Evolutionary conservation across 2,113 vertebrate genomes (phyloP).

Genomic region (Irena cyanogastra): DNA sequence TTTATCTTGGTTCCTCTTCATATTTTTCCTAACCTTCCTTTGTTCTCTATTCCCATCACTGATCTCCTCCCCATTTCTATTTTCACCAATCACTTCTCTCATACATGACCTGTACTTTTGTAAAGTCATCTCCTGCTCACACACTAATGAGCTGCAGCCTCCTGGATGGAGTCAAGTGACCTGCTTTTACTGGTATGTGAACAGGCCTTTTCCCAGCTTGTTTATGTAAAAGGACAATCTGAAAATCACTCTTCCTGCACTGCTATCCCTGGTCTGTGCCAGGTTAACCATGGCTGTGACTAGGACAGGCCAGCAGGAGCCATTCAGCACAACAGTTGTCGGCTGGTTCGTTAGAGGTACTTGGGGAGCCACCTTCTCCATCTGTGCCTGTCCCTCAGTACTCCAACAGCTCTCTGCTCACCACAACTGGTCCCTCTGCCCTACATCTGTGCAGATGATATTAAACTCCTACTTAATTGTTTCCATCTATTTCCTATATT

Average conservation of each 20-base stretch:
- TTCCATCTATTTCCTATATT: neutral
- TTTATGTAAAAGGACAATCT: neutral
- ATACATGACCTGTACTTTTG: neutral
- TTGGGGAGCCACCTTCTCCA: neutral
- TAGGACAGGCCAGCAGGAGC: neutral
- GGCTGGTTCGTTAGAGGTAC: neutral
- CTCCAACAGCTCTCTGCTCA: neutral
- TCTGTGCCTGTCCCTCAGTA: neutral
- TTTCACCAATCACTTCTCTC: neutral
- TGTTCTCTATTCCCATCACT: neutral
- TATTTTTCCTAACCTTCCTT: neutral
- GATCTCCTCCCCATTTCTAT: neutral
- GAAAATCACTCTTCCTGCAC: neutral
- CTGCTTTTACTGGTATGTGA: neutral
- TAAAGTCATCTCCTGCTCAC: neutral
- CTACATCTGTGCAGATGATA: rapidly evolving
- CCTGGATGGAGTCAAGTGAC: neutral
- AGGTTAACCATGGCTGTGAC: neutral
- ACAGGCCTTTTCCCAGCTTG: neutral
- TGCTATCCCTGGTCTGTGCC: neutral
- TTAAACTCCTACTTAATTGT: neutral
- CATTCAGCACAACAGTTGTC: neutral
- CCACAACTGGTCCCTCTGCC: neutral
- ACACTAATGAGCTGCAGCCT: neutral
- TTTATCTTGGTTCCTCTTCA: conserved; percentile 11